A percentile compares a stretch with the other conserved stretches of the same genome.
These are phyloP conservation scores for Auanema sp. DNA, from an alignment of 2,888 invertebrate species.

Conservation along the genomic window DNA sequence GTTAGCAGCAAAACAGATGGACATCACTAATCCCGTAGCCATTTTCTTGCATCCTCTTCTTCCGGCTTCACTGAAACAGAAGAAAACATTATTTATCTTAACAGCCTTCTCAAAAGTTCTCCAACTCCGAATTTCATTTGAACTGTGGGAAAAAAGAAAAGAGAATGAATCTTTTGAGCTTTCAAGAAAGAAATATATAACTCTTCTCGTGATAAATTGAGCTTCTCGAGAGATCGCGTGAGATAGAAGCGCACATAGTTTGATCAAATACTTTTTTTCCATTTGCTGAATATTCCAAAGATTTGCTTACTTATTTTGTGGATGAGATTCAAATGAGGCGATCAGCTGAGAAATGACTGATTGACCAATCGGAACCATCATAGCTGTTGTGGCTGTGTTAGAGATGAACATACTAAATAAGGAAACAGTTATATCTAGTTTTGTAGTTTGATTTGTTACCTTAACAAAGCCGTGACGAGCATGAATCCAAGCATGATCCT, in stretches of 20 bases:
- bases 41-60: slow-evolving; percentile 42
- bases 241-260: too few relatives aligned
- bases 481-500: slow-evolving; percentile 63
- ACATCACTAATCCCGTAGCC: slow-evolving; percentile 56
- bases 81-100: neutral
- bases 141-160: too few relatives aligned
- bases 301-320: slow-evolving; percentile 31
- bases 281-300: neutral
- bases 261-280: too few relatives aligned
- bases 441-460: slow-evolving; percentile 18
- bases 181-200: neutral
- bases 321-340: slow-evolving; percentile 43
- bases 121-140: too few relatives aligned
- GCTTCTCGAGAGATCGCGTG: too few relatives aligned
- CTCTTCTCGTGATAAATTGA: neutral
- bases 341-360: slow-evolving; percentile 51
- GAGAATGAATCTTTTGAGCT: neutral
- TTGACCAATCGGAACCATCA: slow-evolving; percentile 73
- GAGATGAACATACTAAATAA: slow-evolving; percentile 56
- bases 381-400: slow-evolving; percentile 69
- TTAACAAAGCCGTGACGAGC: slow-evolving; percentile 56
- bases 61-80: slow-evolving; percentile 27
- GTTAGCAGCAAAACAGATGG: slow-evolving; percentile 59
- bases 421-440: neutral
- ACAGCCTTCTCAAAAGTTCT: too few relatives aligned